Percentiles rank a stretch among this genome's conserved stretches.
Conservation (phyloP, 2,888 invertebrate species). For the Drosophila barbarae region DNA sequence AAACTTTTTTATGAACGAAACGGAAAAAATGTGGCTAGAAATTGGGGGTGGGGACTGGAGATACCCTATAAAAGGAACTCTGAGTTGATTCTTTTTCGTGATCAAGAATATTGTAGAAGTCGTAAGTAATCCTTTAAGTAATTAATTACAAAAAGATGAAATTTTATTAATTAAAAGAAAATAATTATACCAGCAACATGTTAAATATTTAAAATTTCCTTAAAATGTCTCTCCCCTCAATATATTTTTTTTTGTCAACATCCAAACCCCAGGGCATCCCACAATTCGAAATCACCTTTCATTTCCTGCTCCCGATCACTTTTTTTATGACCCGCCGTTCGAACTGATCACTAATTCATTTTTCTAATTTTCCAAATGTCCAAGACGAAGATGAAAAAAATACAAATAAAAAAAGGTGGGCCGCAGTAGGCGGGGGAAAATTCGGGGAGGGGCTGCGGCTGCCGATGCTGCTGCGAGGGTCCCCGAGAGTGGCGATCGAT, state of each 20-base stretch:
- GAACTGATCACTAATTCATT: constrained; percentile 63
- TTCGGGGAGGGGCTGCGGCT: background rate
- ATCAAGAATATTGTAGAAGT: too few species aligned
- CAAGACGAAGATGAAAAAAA: constrained; percentile 32
- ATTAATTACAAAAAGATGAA: too few species aligned
- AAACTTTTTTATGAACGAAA: constrained; percentile 54
- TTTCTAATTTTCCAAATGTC: constrained; percentile 69
- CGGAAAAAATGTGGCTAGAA: constrained; percentile 51
- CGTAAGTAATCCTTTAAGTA: too few species aligned
- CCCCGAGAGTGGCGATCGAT: constrained; percentile 46
- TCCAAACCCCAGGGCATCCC: background rate
- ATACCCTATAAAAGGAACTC: constrained; percentile 1
- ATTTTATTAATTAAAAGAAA: too few species aligned
- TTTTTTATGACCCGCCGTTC: constrained; percentile 12
- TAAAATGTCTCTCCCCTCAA: background rate
- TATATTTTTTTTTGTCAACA: background rate
- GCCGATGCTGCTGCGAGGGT: constrained; percentile 8
- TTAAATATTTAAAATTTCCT: too few species aligned
- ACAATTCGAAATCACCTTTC: background rate
- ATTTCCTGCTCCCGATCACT: constrained; percentile 4
- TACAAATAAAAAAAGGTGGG: constrained; percentile 46
- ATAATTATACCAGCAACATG: too few species aligned
- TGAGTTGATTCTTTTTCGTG: too few species aligned
- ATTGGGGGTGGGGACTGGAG: constrained; percentile 20
- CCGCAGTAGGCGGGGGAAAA: constrained; percentile 21